phyloP scores from a whole-genome alignment of 2,888 invertebrate genomes.

The Lottia gigantea region DNA sequence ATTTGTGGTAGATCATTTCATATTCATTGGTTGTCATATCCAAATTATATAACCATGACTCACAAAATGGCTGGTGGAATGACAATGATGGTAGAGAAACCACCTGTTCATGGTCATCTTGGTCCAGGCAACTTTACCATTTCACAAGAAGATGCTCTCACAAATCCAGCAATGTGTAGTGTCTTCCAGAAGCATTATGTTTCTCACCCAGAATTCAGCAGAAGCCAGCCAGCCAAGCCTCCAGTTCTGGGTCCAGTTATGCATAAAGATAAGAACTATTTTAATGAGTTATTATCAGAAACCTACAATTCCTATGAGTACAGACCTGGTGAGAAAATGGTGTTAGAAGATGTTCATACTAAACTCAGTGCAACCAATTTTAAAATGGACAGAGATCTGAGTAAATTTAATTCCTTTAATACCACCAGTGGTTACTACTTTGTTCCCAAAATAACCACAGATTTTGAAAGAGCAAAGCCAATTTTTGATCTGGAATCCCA shows the following conservation, averaged over 20 bases:
- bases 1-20: too few relatives aligned
- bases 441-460: conserved; percentile 47
- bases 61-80: not conserved
- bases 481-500: conserved; percentile 36
- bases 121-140: conserved; percentile 58
- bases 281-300: conserved; percentile 57
- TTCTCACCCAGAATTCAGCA: conserved; percentile 41
- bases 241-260: conserved; percentile 58
- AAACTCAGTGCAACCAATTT: conserved; percentile 59
- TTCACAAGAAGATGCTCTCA: conserved; percentile 50
- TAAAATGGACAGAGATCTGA: conserved; percentile 60
- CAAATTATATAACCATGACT: too few relatives aligned
- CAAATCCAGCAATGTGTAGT: conserved; percentile 46
- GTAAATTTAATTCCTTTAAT: conserved; percentile 53
- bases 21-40: too few relatives aligned
- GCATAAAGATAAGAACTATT: conserved; percentile 55
- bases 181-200: conserved; percentile 60
- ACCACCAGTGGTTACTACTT: conserved; percentile 59
- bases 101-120: conserved; percentile 28
- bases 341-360: conserved; percentile 40
- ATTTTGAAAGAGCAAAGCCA: conserved; percentile 27
- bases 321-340: conserved; percentile 46
- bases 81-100: conserved; percentile 6
- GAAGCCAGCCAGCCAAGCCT: conserved; percentile 45
- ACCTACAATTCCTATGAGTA: conserved; percentile 52